A percentile compares a stretch with the other conserved stretches of the same genome.
These are phyloP conservation scores for Synanthedon formicaeformis DNA, from an alignment of 2,888 invertebrate species.

Conservation along the genomic window DNA sequence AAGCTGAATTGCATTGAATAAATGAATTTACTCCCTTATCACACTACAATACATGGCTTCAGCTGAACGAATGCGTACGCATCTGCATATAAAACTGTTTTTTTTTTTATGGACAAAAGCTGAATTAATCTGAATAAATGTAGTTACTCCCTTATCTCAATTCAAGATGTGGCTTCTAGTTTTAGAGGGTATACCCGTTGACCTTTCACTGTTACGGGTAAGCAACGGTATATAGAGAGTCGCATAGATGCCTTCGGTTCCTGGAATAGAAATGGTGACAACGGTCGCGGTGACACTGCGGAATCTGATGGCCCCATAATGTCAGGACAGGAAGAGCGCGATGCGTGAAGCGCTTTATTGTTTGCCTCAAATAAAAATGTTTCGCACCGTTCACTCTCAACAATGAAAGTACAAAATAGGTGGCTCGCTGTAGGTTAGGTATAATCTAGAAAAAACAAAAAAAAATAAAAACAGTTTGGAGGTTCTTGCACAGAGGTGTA, in stretches of 20 bases:
- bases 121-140: no score
- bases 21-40: no score
- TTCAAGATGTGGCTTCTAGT: conserved; percentile 2
- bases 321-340: conserved; percentile 38
- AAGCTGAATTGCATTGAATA: no score
- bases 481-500: no score
- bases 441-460: no score
- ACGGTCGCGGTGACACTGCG: conserved; percentile 24
- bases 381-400: conserved; percentile 41
- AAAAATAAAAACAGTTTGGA: no score
- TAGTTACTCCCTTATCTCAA: no score
- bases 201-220: conserved; percentile 6
- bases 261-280: conserved; percentile 5
- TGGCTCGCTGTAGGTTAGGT: not conserved
- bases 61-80: no score
- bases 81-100: no score
- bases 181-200: conserved; percentile 2
- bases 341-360: conserved; percentile 49
- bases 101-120: no score
- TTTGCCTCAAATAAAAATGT: conserved; percentile 22
- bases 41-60: no score
- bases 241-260: conserved; percentile 6
- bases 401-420: conserved; percentile 22
- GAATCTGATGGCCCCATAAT: conserved; percentile 41
- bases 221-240: conserved; percentile 4